Evolutionary conservation across 2,888 invertebrate species (phyloP).

Genomic region (Gymnocheta viridis): DNA sequence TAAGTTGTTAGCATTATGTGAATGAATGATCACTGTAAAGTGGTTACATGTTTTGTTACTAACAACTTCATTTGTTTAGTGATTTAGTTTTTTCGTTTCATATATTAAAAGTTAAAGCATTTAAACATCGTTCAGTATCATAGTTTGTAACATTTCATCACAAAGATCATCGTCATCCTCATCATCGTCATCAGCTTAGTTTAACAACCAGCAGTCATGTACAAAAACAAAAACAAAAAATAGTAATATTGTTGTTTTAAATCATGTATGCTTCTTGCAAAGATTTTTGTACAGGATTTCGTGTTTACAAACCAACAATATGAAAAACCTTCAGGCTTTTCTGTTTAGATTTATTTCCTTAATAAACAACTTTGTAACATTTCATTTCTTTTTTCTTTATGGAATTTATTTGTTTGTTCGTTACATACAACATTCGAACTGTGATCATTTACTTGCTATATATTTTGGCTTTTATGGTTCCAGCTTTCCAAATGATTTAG

Average conservation of each 20-base stretch:
- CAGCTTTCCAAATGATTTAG: constrained; percentile 38
- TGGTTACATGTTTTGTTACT: constrained; percentile 64
- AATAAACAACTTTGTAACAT: constrained; percentile 57
- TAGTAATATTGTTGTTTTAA: constrained; percentile 43
- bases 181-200: constrained; percentile 12
- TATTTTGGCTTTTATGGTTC: background rate
- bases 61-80: constrained; percentile 80
- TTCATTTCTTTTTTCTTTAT: constrained; percentile 25
- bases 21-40: constrained; percentile 51
- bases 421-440: constrained; percentile 39
- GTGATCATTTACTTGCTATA: constrained; percentile 37
- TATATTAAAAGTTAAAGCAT: constrained; percentile 21
- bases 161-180: constrained; percentile 28
- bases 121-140: constrained; percentile 27
- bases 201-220: constrained; percentile 43
- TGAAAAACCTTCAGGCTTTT: constrained; percentile 56
- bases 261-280: constrained; percentile 42
- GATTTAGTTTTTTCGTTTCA: constrained; percentile 71
- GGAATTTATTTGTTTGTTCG: constrained; percentile 44
- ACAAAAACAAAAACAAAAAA: too few relatives aligned
- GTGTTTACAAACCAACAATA: constrained; percentile 19
- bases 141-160: constrained; percentile 46
- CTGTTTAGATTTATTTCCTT: constrained; percentile 63
- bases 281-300: constrained; percentile 36
- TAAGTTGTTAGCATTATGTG: constrained; percentile 64